These are phyloP conservation scores for Channa argus DNA, from an alignment of 2,113 vertebrate genomes.

Conservation along the genomic window DNA sequence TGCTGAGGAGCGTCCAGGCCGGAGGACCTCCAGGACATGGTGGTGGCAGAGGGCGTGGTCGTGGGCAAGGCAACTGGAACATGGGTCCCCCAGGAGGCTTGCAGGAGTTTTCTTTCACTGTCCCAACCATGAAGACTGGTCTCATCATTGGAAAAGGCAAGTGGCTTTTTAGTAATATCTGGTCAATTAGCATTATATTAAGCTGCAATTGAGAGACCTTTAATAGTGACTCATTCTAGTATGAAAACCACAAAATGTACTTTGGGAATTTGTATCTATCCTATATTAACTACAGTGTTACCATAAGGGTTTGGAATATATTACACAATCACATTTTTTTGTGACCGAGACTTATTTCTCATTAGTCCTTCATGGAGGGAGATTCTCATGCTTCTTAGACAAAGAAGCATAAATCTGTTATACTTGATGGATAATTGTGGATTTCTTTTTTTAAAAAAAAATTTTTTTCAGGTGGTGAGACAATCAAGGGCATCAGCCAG, in stretches of 20 bases:
- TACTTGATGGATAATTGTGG: not conserved
- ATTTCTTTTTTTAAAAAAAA: too few relatives aligned
- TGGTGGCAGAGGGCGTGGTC: conserved; percentile 93
- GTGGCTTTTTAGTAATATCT: not conserved
- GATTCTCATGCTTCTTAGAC: too few relatives aligned
- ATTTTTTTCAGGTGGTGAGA: conserved; percentile 90
- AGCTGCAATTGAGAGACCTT: too few relatives aligned
- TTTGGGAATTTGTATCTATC: too few relatives aligned
- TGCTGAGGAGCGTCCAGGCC: conserved; percentile 97
- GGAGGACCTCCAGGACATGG: conserved; percentile 95
- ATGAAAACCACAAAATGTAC: too few relatives aligned
- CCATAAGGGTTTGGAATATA: too few relatives aligned
- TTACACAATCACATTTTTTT: too few relatives aligned
- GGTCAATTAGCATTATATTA: too few relatives aligned
- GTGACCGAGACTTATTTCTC: too few relatives aligned
- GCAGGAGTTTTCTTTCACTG: conserved; percentile 98
- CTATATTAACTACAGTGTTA: too few relatives aligned
- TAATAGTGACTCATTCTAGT: too few relatives aligned
- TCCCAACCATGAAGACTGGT: conserved; percentile 97
- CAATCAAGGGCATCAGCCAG: conserved; percentile 98
- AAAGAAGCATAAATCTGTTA: not conserved
- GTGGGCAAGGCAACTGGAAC: conserved; percentile 98
- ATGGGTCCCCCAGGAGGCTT: conserved; percentile 98
- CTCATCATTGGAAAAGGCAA: conserved; percentile 98
- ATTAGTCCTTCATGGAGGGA: too few relatives aligned